These are phyloP conservation scores for Sialis lutaria DNA, from an alignment of 2,888 invertebrate genomes.

Conservation along the genomic window DNA sequence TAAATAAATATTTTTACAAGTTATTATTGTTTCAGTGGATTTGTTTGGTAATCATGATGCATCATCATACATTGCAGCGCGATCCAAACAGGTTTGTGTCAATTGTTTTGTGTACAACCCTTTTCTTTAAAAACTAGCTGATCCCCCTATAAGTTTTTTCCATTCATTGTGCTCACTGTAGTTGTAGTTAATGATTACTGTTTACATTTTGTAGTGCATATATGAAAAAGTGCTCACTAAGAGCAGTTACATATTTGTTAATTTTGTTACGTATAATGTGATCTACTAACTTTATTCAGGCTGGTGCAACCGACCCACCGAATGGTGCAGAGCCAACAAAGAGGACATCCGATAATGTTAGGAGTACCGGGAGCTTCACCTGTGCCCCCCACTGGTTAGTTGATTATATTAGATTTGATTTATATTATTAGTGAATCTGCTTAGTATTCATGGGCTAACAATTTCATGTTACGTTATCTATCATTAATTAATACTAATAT, in stretches of 20 bases:
- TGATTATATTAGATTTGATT: not conserved
- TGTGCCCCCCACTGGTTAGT: constrained; percentile 3
- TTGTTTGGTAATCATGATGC: constrained; percentile 22
- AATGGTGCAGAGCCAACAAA: constrained; percentile 1
- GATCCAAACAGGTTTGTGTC: constrained; percentile 30
- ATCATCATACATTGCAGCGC: constrained; percentile 44
- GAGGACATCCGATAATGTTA: constrained; percentile 5
- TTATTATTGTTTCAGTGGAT: constrained; percentile 1
- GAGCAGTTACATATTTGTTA: too few species aligned
- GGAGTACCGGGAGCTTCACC: constrained; percentile 4
- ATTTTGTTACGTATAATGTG: too few species aligned
- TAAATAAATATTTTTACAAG: not conserved
- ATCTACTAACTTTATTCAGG: not conserved
- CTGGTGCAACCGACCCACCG: constrained; percentile 4
- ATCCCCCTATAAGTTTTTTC: not conserved
- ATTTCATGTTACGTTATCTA: too few species aligned
- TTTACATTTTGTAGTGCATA: not conserved
- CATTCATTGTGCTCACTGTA: too few species aligned
- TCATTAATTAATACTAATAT: too few species aligned
- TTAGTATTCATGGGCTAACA: too few species aligned
- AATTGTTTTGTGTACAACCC: not conserved
- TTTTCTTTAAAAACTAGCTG: not conserved
- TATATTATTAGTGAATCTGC: too few species aligned
- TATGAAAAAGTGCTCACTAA: too few species aligned
- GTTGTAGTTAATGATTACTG: not conserved